Evolutionary conservation across 2,797 vertebrate genomes (phyloP).

Genomic region (Syngnathus rostellatus): DNA sequence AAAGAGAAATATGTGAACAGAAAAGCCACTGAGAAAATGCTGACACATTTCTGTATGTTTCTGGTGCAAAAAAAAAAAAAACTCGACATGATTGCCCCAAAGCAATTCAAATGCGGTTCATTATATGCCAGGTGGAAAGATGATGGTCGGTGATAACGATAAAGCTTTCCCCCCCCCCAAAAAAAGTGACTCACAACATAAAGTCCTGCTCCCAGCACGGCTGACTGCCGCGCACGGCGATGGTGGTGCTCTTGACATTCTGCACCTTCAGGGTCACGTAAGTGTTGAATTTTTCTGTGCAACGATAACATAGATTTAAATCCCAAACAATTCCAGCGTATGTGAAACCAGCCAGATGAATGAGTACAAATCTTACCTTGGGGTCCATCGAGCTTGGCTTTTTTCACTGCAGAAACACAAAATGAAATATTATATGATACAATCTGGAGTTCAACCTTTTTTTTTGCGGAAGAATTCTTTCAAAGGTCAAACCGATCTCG

Average conservation of each 20-base stretch:
- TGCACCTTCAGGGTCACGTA: conserved; percentile 98
- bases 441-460: too few species aligned
- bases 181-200: conserved; percentile 88
- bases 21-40: background rate
- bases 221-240: conserved; percentile 88
- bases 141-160: background rate
- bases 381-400: conserved; percentile 92
- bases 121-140: background rate
- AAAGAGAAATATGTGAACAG: background rate
- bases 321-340: background rate
- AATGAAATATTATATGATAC: conserved; percentile 8
- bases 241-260: conserved; percentile 98
- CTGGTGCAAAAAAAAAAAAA: background rate
- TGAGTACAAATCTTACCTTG: conserved; percentile 76
- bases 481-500: too few species aligned
- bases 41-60: background rate
- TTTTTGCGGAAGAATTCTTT: too few species aligned
- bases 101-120: background rate
- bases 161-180: background rate
- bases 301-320: conserved; percentile 1
- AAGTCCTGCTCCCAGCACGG: conserved; percentile 99
- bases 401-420: conserved; percentile 81
- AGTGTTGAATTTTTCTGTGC: conserved; percentile 94
- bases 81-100: background rate
- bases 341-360: background rate